Conservation (phyloP, 2,888 invertebrate species). For the Oscheius myriophilus region DNA sequence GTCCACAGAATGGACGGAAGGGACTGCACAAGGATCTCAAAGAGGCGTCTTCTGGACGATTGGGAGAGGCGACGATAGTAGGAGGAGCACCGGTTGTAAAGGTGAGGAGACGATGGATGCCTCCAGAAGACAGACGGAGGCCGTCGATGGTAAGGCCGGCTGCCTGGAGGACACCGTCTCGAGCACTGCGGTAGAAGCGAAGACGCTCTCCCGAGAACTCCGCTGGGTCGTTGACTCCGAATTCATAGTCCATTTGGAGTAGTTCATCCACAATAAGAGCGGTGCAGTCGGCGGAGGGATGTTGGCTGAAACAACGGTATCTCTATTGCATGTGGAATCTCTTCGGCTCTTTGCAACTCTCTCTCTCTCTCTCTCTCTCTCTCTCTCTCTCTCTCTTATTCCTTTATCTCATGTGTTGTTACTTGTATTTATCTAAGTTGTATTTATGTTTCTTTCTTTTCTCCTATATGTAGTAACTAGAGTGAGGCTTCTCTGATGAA, state of each 20-base stretch:
- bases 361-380: not conserved
- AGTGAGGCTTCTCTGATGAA: no score
- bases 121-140: conserved; percentile 37
- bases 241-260: conserved; percentile 51
- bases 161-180: conserved; percentile 38
- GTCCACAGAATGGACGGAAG: conserved; percentile 65
- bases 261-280: conserved; percentile 52
- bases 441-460: no score
- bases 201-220: conserved; percentile 48
- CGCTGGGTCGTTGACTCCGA: conserved; percentile 57
- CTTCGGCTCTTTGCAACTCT: not conserved
- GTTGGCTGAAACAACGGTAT: conserved; percentile 36
- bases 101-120: conserved; percentile 32
- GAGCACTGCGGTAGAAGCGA: conserved; percentile 32
- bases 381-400: not conserved
- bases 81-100: conserved; percentile 51
- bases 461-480: no score
- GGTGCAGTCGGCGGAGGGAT: conserved; percentile 56
- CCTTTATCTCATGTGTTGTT: no score
- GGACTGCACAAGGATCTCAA: conserved; percentile 63
- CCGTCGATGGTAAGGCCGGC: conserved; percentile 60
- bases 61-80: conserved; percentile 43
- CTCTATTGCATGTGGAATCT: not conserved
- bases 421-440: no score
- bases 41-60: conserved; percentile 32